These are phyloP conservation scores for Oncorhynchus gorbuscha DNA, from an alignment of 2,113 vertebrate genomes.

Conservation along the genomic window DNA sequence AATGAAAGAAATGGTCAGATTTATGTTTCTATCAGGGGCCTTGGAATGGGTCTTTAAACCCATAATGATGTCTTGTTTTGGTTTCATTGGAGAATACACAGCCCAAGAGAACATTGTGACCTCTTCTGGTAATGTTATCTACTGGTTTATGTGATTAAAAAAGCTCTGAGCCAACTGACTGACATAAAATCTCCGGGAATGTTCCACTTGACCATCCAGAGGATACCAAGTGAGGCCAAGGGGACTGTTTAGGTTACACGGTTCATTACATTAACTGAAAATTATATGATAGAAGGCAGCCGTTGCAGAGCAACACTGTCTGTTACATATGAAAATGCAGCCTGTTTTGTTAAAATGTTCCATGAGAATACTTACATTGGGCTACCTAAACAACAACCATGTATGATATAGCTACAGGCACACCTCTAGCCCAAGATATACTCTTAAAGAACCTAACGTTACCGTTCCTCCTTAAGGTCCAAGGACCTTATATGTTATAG, in stretches of 20 bases:
- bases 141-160: constrained; percentile 68
- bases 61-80: neutral
- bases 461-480: too few species aligned
- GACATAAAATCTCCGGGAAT: constrained; percentile 67
- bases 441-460: too few species aligned
- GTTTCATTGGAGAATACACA: constrained; percentile 34
- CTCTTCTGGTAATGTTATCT: constrained; percentile 55
- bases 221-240: constrained; percentile 64
- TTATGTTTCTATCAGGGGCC: constrained; percentile 17
- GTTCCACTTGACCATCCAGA: constrained; percentile 74
- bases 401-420: neutral
- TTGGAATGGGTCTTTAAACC: constrained; percentile 21
- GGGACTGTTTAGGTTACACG: constrained; percentile 53
- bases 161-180: constrained; percentile 60
- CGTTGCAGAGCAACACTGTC: neutral
- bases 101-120: constrained; percentile 14
- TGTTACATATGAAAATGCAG: too few species aligned
- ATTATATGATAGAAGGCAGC: constrained; percentile 20
- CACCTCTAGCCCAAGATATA: neutral
- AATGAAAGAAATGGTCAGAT: neutral
- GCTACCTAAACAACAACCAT: neutral
- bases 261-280: constrained; percentile 56
- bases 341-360: neutral
- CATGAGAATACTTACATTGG: neutral
- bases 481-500: too few species aligned